Base-by-base conservation (phyloP, 2,888 invertebrate species). In the Ichneumoninae sp. region DNA sequence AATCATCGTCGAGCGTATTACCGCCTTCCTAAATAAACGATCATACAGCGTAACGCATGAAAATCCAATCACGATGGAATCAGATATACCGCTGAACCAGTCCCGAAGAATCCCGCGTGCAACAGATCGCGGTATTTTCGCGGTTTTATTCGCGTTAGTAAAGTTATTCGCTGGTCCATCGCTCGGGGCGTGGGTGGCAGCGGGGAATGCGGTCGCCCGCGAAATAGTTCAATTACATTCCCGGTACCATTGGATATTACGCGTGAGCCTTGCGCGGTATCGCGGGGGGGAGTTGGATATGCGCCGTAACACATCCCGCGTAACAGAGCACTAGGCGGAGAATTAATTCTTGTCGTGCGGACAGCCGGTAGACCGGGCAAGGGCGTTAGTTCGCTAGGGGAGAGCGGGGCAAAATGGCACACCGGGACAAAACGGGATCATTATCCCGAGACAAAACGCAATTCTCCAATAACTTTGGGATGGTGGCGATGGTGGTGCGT, bases 201-300 rank as follows among this genome's bases (percentile, higher is more conserved):
- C 44, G 65, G 30, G 65, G 65, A 75, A 66, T 76, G 22, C 65
- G 65, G 66, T 75, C 16, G 26, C 33, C 74, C 47, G 33, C 66
- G 62, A 80, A 80, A 33, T 71, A 69, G 74, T 74, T 44, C 79
- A 65, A 76, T 65, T 76, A 74, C 80, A 47, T 69, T 78, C 16
- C 65, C 79, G 71, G 36, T n/a, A 54, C n/a, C 47, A 26, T 68
- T 40, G 60, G 57, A 60, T 79, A 62, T 71, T 62, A 79, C 44
- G 52, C 52, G 62, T 54, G 26, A 7, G 65, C 22, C n/a, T 10
- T 13, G 13, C 19, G 44, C 60, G 16, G 60, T 50, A 50, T n/a
- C 5, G 65, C 16, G n/a, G n/a, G 44, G n/a, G 36, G 22, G 7
- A 40, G 50, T 50, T 19, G 30, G 13, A 60, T 66, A 66, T 60